Evolutionary conservation across 2,113 vertebrate species (phyloP), one percentile per base, ranked within the genome.

Genomic region (Micromys minutus): DNA sequence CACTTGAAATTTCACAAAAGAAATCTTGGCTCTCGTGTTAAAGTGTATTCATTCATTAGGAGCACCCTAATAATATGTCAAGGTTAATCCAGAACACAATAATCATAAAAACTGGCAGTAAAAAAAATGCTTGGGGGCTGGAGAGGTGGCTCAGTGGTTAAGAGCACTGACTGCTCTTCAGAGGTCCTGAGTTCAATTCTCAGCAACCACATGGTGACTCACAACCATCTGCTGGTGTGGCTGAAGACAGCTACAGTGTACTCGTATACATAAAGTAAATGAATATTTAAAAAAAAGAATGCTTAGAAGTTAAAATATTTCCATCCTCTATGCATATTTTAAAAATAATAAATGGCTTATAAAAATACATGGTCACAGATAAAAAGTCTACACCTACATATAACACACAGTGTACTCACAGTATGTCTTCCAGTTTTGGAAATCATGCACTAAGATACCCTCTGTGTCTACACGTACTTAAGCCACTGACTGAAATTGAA

Each of bases 1-100:
- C 89, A 7, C n/a, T 94, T 97, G 12, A 97, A 96, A 24, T 0
- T 2, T 97, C 17, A 26, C 93, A 90, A 75, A 47, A 22, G 7
- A 80, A 88, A 52, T 29, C 42, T 83, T 61, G 16, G 13, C 31
- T 93, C 90, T 97, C 61, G 74, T 6, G 21, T 65, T 47, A 77
- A 89, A 74, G 84, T 57, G 57, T 24, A 12, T 74, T 92, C 65
- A 42, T 22, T 90, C 65, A 47, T 22, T 92, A 52, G 57, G 50
- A 90, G 31, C 55, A 90, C 75, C 52, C 11, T 61, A 67, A 61
- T 59, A 16, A 92, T 39, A 59, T 34, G 22, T 26, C 63, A 77
- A 97, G 24, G 50, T 57, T 95, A 91, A 94, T 69, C 3, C 24
- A 76, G 50, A 50, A 92, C 75, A 76, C 21, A 79, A 72, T 26